Percentiles rank a stretch among this genome's conserved stretches.
These are phyloP conservation scores for Cyprinodon diabolis DNA, from an alignment of 2,797 vertebrate species.

Conservation along the genomic window DNA sequence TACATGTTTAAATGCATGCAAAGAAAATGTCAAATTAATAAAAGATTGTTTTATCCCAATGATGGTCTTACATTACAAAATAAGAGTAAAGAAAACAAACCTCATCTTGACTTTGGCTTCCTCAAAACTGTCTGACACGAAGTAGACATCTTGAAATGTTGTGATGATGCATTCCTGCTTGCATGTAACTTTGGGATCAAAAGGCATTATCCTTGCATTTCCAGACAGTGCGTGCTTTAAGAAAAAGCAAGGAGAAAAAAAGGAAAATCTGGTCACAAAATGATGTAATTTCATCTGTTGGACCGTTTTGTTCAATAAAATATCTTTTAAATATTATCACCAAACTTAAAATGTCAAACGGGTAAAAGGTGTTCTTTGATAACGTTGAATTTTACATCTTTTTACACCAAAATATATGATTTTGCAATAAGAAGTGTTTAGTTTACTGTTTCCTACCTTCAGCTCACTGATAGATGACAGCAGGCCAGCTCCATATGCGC, in stretches of 20 bases:
- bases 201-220: slow-evolving; percentile 88
- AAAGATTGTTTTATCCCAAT: not conserved
- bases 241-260: slow-evolving; percentile 9
- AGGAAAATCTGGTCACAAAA: not conserved
- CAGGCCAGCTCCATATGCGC: slow-evolving; percentile 95
- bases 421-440: not conserved
- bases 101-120: slow-evolving; percentile 97
- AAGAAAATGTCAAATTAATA: not conserved
- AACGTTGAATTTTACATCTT: not conserved
- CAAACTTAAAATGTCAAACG: not conserved
- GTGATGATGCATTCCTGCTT: slow-evolving; percentile 96
- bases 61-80: not conserved
- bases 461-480: slow-evolving; percentile 98
- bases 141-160: slow-evolving; percentile 95
- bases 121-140: slow-evolving; percentile 95
- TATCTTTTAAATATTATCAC: not conserved
- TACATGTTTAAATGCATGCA: not conserved
- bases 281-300: not conserved
- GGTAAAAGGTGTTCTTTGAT: not conserved
- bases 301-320: not conserved
- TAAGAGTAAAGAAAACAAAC: slow-evolving; percentile 64
- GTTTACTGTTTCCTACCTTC: slow-evolving; percentile 65
- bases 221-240: slow-evolving; percentile 90
- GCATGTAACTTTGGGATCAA: slow-evolving; percentile 91
- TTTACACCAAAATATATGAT: not conserved